Conservation (phyloP, 2,888 invertebrate genomes). For the Pemphredon lugubris region DNA sequence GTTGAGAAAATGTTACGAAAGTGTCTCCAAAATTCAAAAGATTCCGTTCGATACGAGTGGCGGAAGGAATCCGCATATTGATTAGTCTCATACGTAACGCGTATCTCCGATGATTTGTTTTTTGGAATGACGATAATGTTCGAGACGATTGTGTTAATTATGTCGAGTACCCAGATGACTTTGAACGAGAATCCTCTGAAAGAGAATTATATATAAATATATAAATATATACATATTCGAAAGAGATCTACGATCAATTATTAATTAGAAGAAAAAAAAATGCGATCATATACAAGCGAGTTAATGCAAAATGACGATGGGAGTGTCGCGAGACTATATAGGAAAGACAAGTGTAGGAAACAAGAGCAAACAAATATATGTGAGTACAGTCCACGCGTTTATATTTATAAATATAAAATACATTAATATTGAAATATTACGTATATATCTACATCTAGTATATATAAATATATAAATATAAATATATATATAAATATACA, state of each 20-base stretch:
- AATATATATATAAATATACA: conserved; percentile 66
- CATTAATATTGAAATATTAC: conserved; percentile 75
- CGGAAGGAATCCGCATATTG: too few species aligned
- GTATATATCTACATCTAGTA: conserved; percentile 71
- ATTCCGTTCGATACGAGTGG: too few species aligned
- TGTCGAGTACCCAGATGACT: conserved; percentile 38
- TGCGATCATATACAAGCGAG: conserved; percentile 43
- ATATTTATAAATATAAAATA: conserved; percentile 76
- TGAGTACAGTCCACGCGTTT: conserved; percentile 77
- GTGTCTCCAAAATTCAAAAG: too few species aligned
- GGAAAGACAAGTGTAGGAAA: conserved; percentile 46
- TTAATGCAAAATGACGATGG: conserved; percentile 18
- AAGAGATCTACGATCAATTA: conserved; percentile 75
- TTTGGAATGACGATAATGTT: too few species aligned
- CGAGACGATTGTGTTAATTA: too few species aligned
- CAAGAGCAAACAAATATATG: conserved; percentile 65
- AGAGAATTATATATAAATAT: conserved; percentile 59
- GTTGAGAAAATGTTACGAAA: too few species aligned
- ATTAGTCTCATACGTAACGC: too few species aligned
- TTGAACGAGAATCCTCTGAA: conserved; percentile 43
- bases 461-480: conserved; percentile 60
- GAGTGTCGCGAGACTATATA: conserved; percentile 27
- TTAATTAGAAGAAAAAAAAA: conserved; percentile 60
- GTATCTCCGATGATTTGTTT: too few species aligned
- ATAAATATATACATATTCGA: conserved; percentile 65